phyloP scores from a whole-genome alignment of 2,113 vertebrate species.

The Chloropsis hardwickii region DNA sequence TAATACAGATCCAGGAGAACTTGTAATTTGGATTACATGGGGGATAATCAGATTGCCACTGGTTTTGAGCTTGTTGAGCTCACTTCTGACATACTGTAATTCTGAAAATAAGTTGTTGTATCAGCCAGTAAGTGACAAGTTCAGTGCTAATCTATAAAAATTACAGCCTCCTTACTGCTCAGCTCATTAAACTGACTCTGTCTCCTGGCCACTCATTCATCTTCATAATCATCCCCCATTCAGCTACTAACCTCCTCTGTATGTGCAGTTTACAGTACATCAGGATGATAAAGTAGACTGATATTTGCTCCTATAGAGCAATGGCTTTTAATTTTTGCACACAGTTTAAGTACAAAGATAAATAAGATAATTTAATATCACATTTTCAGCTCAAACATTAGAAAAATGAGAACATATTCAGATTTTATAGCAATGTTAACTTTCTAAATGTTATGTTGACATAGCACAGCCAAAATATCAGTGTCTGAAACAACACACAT shows the following conservation, averaged over 20 bases:
- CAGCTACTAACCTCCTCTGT: slow-evolving; percentile 63
- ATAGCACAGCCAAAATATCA: not conserved
- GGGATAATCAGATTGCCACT: slow-evolving; percentile 29
- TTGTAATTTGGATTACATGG: slow-evolving; percentile 18
- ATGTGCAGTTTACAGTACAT: slow-evolving; percentile 57
- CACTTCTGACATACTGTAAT: slow-evolving; percentile 66
- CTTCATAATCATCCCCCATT: slow-evolving; percentile 63
- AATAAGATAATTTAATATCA: slow-evolving; percentile 60
- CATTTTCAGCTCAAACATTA: slow-evolving; percentile 6
- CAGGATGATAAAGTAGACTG: slow-evolving; percentile 65
- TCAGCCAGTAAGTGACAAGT: slow-evolving; percentile 67
- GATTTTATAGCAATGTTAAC: not conserved
- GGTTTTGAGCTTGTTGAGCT: slow-evolving; percentile 68
- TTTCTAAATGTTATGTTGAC: not conserved
- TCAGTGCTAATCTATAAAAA: slow-evolving; percentile 74
- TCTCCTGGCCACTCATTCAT: slow-evolving; percentile 62
- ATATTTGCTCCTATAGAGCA: slow-evolving; percentile 67
- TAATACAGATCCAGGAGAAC: not conserved
- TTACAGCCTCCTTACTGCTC: slow-evolving; percentile 62
- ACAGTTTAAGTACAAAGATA: slow-evolving; percentile 58
- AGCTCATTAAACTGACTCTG: slow-evolving; percentile 71
- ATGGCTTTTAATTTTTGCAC: slow-evolving; percentile 64
- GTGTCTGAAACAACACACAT: not conserved
- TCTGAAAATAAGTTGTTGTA: slow-evolving; percentile 71
- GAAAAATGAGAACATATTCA: not conserved